phyloP scores from a whole-genome alignment of 2,888 invertebrate genomes.

The Carcina quercana region DNA sequence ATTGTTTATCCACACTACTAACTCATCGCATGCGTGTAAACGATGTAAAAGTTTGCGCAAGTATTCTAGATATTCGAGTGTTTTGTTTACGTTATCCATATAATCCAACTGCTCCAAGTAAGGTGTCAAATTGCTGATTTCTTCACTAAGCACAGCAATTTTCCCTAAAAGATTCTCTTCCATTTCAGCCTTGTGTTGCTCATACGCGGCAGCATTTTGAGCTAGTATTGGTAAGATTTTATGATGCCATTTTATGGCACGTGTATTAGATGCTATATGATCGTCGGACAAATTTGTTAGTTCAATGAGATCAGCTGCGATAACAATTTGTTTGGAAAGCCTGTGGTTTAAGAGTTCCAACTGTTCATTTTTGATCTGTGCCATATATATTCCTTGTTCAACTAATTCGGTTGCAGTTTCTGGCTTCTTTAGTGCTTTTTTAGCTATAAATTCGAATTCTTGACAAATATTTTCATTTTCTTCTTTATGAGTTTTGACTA shows the following conservation, averaged over 20 bases:
- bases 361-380: constrained; percentile 82
- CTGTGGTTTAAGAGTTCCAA: constrained; percentile 80
- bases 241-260: constrained; percentile 87
- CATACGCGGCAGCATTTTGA: constrained; percentile 84
- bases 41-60: constrained; percentile 84
- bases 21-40: constrained; percentile 82
- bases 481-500: constrained; percentile 77
- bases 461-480: constrained; percentile 80
- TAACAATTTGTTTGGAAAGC: constrained; percentile 78
- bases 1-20: constrained; percentile 90
- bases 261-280: constrained; percentile 87
- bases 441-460: constrained; percentile 81
- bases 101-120: constrained; percentile 85
- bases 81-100: constrained; percentile 87
- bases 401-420: constrained; percentile 87
- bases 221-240: constrained; percentile 88
- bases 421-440: constrained; percentile 81
- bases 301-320: constrained; percentile 82
- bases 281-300: constrained; percentile 82
- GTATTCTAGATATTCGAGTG: constrained; percentile 85
- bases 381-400: constrained; percentile 86
- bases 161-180: constrained; percentile 85
- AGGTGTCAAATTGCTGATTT: constrained; percentile 82
- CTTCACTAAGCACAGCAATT: constrained; percentile 80
- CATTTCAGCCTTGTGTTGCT: constrained; percentile 87